Base-by-base conservation (phyloP, 2,113 vertebrate genomes). In the Xiphophorus couchianus region DNA sequence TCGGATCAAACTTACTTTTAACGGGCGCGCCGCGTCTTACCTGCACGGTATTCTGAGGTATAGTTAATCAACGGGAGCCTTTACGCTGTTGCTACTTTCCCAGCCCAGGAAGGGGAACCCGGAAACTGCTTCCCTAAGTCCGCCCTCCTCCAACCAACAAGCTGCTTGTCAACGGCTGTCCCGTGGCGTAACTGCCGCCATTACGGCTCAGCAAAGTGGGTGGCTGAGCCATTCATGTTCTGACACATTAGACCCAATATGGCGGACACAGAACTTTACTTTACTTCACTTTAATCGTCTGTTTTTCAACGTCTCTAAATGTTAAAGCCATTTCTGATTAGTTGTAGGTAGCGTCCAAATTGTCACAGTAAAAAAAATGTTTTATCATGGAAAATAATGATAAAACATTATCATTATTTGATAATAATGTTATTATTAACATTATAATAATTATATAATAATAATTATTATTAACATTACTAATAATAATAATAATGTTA, bases 21-120 rank as follows among this genome's bases (percentile, higher is more conserved):
- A 73, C 51, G 30, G 66, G 54, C 17, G 19, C 54, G 35, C 42
- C 42, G 72, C 44, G 11, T 17, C 91, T 94, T 95, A 95, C 94
- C 94, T 94, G 89, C 54, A 37, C 25, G 76, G 82, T 84, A 90
- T 76, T 89, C 74, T 86, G 28, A 80, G 78, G 69, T 77, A 63
- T 37, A 39, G 74, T 82, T 78, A 73, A 78, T 69, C 61, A 73
- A 60, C 65, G 63, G 68, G 64, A 77, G 81, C 66, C 68, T 84
- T 83, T 82, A 37, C 71, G 72, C 77, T 91, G 85, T 83, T 71
- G 84, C 78, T 73, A 77, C 86, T 90, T 84, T 90, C 87, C 89
- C 90, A 93, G 88, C 86, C 91, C 94, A 93, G 92, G 89, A 92
- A 93, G 89, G 84, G 91, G 94, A 90, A 93, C 93, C 91, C 94